phyloP scores from a whole-genome alignment of 2,888 invertebrate species.

The Archips xylosteana region DNA sequence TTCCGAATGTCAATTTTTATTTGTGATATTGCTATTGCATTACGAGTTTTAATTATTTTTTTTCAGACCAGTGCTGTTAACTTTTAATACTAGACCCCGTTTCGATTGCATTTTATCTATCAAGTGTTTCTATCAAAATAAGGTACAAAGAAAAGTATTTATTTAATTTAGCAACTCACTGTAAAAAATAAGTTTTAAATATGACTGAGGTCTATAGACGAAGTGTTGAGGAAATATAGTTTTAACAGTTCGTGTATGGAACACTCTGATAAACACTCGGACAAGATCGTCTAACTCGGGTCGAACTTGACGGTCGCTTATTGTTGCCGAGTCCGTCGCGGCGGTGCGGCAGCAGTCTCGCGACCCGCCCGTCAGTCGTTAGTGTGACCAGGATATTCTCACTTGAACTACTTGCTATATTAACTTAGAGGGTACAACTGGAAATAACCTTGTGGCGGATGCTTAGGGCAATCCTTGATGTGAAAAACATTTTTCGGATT shows the following conservation, averaged over 20 bases:
- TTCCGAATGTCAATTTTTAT: slow-evolving; percentile 49
- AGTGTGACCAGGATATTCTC: not conserved
- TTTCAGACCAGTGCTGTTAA: slow-evolving; percentile 19
- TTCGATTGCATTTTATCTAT: slow-evolving; percentile 38
- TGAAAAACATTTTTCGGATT: slow-evolving; percentile 31
- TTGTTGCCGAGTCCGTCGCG: not conserved
- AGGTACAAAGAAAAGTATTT: slow-evolving; percentile 77
- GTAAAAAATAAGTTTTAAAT: slow-evolving; percentile 47
- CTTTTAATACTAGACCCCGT: slow-evolving; percentile 16
- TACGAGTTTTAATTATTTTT: slow-evolving; percentile 51
- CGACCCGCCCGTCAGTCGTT: not conserved
- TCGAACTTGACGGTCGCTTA: not conserved
- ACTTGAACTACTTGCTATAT: not conserved
- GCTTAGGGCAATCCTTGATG: slow-evolving; percentile 1
- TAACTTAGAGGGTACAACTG: not conserved
- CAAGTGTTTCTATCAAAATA: slow-evolving; percentile 62
- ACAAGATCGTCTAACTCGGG: not conserved
- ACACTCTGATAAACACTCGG: not conserved
- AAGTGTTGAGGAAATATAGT: not conserved
- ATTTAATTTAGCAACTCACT: slow-evolving; percentile 71
- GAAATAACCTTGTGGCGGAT: not conserved
- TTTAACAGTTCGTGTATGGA: not conserved
- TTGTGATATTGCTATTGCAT: slow-evolving; percentile 54
- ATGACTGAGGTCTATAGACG: not conserved
- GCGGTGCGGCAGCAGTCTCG: not conserved